Percentiles rank a stretch among this genome's conserved stretches.
Evolutionary conservation across 2,113 vertebrate genomes (phyloP).

Genomic region (Psettodes erumei): DNA sequence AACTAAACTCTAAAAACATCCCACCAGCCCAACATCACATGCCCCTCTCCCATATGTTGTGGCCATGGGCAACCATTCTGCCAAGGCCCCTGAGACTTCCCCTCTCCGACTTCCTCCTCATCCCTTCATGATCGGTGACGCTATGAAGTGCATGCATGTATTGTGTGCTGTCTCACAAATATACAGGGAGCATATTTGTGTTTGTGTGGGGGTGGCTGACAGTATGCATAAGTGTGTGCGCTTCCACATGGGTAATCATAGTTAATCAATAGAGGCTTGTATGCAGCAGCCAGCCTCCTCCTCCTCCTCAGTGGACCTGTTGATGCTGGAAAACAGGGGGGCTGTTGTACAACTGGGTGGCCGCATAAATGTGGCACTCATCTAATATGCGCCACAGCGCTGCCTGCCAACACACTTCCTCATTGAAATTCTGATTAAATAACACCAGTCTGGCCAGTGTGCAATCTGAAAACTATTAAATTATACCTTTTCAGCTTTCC

Average conservation of each 20-base stretch:
- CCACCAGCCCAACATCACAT: conserved; percentile 17
- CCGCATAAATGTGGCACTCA: conserved; percentile 75
- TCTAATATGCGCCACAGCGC: conserved; percentile 69
- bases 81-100: conserved; percentile 49
- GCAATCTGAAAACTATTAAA: conserved; percentile 60
- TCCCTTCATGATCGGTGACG: conserved; percentile 8
- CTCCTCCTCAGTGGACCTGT: conserved; percentile 72
- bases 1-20: conserved; percentile 5
- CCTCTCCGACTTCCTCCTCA: conserved; percentile 45
- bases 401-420: conserved; percentile 71
- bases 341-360: conserved; percentile 75
- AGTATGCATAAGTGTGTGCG: conserved; percentile 30
- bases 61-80: conserved; percentile 70
- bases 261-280: conserved; percentile 77
- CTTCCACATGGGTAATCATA: conserved; percentile 59
- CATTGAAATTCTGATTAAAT: conserved; percentile 77
- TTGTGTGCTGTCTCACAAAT: conserved; percentile 18
- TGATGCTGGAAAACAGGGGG: conserved; percentile 78
- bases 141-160: background rate
- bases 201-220: conserved; percentile 15
- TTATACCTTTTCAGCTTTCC: conserved; percentile 51
- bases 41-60: conserved; percentile 63
- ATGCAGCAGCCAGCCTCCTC: conserved; percentile 50
- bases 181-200: conserved; percentile 4
- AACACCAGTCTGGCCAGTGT: conserved; percentile 47